Evolutionary conservation across 1,140 invertebrate genomes (phyloP), one percentile per base, ranked within the genome.

Genomic region (Pseudomyrmex sp.): DNA sequence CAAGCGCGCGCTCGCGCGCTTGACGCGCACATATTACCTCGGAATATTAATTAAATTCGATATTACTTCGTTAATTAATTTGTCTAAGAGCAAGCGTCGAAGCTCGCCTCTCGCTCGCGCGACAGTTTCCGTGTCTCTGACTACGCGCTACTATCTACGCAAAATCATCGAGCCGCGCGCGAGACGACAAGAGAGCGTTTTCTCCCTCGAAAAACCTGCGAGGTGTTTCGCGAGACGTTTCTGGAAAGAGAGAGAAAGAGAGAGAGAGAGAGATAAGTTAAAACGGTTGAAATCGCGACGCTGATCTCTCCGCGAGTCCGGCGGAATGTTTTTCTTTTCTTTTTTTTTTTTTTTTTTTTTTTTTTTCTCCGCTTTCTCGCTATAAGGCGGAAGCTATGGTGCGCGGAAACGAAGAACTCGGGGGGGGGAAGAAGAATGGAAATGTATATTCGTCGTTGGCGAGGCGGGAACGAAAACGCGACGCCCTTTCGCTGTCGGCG

Each of bases 21-120:
- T 35, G 35, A 35, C 35, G 35, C 35, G 35, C 35, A 80, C 59
- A 54, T 72, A 70, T 66, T 80, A 70, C 20, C 54, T 59, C 44
- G 76, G 66, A 80, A 80, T 80, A 80, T 80, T 72, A 80, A 80
- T 80, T 80, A 80, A 80, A 80, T 80, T 80, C 76, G 76, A 80
- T 80, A 80, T 80, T 80, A 80, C 76, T 80, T 79, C 76, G 66
- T 79, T 79, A 79, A 79, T 79, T 79, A 79, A 79, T 79, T 79
- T 79, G 76, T 79, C 65, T 79, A 79, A 70, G 65, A 79, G 56
- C 76, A 52, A 35, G 20, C 76, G 76, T 58, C 54, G 76, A 70
- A 80, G 54, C 23, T 66, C 46, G 35, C 76, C 70, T 80, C 65
- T 61, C n/a, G 76, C 26, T 61, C 54, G 44, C 54, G 44, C 76